Evolutionary conservation across 2,113 vertebrate genomes (phyloP).

Genomic region (Rhea pennata): DNA sequence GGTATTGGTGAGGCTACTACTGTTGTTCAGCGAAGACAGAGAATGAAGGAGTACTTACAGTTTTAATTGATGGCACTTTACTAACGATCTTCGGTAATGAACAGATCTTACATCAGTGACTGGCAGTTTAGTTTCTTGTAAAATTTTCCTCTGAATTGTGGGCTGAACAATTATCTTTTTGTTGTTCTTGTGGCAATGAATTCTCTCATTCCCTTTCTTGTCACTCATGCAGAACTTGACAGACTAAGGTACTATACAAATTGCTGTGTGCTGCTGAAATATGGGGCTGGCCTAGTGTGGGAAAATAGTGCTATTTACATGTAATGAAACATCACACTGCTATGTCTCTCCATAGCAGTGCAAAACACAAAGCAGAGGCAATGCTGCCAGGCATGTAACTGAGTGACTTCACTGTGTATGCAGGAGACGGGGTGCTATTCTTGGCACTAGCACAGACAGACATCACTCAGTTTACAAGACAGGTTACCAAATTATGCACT

Average conservation of each 20-base stretch:
- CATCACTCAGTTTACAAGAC: neutral
- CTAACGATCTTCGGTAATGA: neutral
- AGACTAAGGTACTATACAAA: conserved; percentile 29
- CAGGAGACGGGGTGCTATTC: conserved; percentile 39
- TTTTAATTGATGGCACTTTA: neutral
- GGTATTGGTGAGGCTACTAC: neutral
- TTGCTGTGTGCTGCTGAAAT: neutral
- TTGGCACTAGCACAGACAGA: neutral
- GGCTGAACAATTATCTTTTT: neutral
- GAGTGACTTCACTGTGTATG: conserved; percentile 44
- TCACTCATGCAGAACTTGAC: neutral
- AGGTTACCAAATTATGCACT: neutral
- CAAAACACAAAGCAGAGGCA: conserved; percentile 34
- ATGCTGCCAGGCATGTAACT: conserved; percentile 38
- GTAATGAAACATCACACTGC: neutral
- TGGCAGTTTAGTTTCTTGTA: neutral
- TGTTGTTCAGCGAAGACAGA: neutral
- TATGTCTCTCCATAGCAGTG: neutral
- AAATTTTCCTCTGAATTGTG: neutral
- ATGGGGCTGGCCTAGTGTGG: neutral
- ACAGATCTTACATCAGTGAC: neutral
- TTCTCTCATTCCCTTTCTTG: neutral
- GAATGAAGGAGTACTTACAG: neutral
- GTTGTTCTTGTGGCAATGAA: neutral
- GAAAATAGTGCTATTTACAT: neutral